Conservation (phyloP, 2,888 invertebrate genomes). For the Drosophila dives region DNA sequence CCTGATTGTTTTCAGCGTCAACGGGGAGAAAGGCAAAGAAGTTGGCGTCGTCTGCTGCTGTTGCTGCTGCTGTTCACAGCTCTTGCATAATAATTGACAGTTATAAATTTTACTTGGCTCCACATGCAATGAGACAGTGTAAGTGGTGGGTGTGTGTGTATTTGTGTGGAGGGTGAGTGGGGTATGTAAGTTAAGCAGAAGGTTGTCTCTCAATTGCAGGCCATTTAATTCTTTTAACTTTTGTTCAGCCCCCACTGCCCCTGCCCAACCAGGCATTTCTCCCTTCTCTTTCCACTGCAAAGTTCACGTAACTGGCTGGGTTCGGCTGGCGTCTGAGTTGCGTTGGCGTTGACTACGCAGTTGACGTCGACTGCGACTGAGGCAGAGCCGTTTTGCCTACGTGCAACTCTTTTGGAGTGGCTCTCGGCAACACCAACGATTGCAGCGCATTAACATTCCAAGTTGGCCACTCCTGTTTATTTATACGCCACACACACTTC, state of each 20-base stretch:
- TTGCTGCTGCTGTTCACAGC: slow-evolving; percentile 59
- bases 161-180: neutral
- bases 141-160: neutral
- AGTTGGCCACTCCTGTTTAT: slow-evolving; percentile 79
- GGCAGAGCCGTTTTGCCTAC: slow-evolving; percentile 50
- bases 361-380: slow-evolving; percentile 2
- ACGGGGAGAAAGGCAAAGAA: slow-evolving; percentile 2
- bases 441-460: slow-evolving; percentile 80
- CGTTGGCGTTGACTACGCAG: slow-evolving; percentile 9
- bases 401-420: slow-evolving; percentile 63
- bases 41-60: slow-evolving; percentile 5
- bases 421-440: slow-evolving; percentile 66
- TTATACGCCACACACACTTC: slow-evolving; percentile 46
- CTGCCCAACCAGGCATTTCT: neutral
- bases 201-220: neutral
- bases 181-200: neutral
- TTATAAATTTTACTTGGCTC: slow-evolving; percentile 73
- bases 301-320: slow-evolving; percentile 68
- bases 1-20: slow-evolving; percentile 61
- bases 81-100: slow-evolving; percentile 81
- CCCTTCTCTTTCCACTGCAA: slow-evolving; percentile 20
- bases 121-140: slow-evolving; percentile 33
- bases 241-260: slow-evolving; percentile 38
- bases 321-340: neutral
- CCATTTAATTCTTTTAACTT: slow-evolving; percentile 67